Percentiles rank a stretch among this genome's conserved stretches.
phyloP scores from a whole-genome alignment of 2,797 vertebrate genomes.

The Xenopus petersii region DNA sequence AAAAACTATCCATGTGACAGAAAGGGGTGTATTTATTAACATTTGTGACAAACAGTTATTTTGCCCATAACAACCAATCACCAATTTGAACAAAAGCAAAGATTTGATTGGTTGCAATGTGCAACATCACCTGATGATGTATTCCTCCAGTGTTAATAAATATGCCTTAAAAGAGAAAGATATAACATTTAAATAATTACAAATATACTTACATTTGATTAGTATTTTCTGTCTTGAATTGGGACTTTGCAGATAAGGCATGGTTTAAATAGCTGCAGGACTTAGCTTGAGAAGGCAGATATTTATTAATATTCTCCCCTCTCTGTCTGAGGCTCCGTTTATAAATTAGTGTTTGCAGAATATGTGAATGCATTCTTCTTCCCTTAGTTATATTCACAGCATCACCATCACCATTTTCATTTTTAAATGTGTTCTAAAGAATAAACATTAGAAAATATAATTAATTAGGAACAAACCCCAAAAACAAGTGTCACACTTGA shows the following conservation, averaged over 20 bases:
- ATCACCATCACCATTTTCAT: conserved; percentile 85
- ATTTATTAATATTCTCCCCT: conserved; percentile 74
- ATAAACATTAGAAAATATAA: not conserved
- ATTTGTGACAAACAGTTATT: too few species aligned
- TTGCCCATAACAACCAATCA: too few species aligned
- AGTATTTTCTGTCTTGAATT: conserved; percentile 72
- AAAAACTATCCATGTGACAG: too few species aligned
- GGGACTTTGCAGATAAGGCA: conserved; percentile 58
- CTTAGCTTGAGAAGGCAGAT: conserved; percentile 77
- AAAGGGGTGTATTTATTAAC: too few species aligned
- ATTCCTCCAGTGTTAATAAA: too few species aligned
- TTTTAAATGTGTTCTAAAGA: conserved; percentile 60
- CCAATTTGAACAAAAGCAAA: too few species aligned
- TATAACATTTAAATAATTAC: not conserved
- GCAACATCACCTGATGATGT: too few species aligned
- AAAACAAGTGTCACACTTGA: too few species aligned
- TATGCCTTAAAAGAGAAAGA: too few species aligned
- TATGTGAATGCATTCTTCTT: conserved; percentile 77
- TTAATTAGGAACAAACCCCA: not conserved
- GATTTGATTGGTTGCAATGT: too few species aligned
- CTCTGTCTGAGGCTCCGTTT: conserved; percentile 90
- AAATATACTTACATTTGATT: conserved; percentile 79
- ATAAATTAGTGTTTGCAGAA: conserved; percentile 80
- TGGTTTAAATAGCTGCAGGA: conserved; percentile 64
- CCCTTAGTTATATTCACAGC: conserved; percentile 76